A percentile compares a stretch with the other conserved stretches of the same genome.
phyloP scores from a whole-genome alignment of 2,113 vertebrate genomes.

The Tragulus kanchil region DNA sequence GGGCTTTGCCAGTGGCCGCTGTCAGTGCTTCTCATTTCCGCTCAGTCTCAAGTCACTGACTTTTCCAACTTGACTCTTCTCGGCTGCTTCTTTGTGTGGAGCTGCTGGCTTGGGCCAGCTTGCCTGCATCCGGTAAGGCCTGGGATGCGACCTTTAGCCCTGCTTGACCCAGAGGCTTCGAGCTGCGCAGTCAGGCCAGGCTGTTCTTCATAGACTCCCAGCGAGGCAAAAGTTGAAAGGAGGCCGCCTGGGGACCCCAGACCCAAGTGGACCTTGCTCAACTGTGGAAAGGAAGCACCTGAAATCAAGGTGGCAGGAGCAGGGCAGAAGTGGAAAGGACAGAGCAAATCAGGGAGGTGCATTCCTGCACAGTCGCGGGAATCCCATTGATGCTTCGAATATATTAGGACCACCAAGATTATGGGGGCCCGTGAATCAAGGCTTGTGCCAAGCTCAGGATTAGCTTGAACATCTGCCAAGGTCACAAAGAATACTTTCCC shows the following conservation, averaged over 20 bases:
- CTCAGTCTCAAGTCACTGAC: constrained; percentile 61
- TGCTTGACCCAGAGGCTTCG: constrained; percentile 75
- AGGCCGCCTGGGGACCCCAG: constrained; percentile 45
- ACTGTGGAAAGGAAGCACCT: not conserved
- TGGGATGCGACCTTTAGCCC: constrained; percentile 65
- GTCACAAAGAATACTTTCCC: not conserved
- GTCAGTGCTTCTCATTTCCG: constrained; percentile 35
- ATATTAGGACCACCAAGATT: not conserved
- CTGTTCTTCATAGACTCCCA: not conserved
- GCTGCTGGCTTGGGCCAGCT: constrained; percentile 71
- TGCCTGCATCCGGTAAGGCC: constrained; percentile 41
- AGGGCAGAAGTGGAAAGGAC: not conserved
- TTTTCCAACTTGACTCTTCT: constrained; percentile 87
- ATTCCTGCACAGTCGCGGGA: not conserved
- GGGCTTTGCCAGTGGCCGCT: not conserved
- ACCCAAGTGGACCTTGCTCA: constrained; percentile 35
- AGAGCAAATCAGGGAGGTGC: not conserved
- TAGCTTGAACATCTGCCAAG: not conserved
- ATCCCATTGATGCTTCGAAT: not conserved
- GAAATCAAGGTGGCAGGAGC: not conserved
- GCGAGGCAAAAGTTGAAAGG: constrained; percentile 60
- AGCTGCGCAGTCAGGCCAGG: constrained; percentile 59
- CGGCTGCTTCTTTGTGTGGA: constrained; percentile 75
- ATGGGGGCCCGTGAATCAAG: not conserved
- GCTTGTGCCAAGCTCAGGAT: not conserved